Evolutionary conservation across 2,113 vertebrate genomes (phyloP).

Genomic region (Anoura caudifer): DNA sequence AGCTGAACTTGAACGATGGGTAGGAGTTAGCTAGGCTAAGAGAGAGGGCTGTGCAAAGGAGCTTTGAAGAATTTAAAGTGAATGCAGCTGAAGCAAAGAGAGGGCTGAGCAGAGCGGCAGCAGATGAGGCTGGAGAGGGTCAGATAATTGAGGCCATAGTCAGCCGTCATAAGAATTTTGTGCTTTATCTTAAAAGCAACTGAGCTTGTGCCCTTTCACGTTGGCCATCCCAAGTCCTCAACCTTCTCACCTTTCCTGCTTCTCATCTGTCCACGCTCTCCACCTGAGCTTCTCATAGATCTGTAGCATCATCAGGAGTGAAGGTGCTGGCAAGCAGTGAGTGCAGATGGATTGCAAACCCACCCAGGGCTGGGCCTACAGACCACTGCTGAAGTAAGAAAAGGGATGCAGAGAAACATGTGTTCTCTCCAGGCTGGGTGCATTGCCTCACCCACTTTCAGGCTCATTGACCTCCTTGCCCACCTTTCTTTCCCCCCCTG

Average conservation of each 20-base stretch:
- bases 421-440: neutral
- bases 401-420: neutral
- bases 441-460: neutral
- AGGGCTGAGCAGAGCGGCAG: neutral
- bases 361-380: neutral
- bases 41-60: neutral
- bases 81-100: neutral
- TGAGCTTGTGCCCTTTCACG: neutral
- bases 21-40: neutral
- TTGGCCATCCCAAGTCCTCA: neutral
- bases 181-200: neutral
- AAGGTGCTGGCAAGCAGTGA: neutral
- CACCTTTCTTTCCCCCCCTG: neutral
- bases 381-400: neutral
- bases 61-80: neutral
- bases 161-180: neutral
- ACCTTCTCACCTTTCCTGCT: neutral
- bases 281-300: neutral
- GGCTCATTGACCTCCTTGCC: neutral
- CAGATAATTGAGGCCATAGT: too few species aligned
- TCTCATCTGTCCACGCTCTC: accelerated
- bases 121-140: neutral
- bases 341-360: neutral
- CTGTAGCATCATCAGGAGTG: accelerated
- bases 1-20: neutral